Conservation (phyloP, 2,888 invertebrate genomes). For the Lysandra bellargus region DNA sequence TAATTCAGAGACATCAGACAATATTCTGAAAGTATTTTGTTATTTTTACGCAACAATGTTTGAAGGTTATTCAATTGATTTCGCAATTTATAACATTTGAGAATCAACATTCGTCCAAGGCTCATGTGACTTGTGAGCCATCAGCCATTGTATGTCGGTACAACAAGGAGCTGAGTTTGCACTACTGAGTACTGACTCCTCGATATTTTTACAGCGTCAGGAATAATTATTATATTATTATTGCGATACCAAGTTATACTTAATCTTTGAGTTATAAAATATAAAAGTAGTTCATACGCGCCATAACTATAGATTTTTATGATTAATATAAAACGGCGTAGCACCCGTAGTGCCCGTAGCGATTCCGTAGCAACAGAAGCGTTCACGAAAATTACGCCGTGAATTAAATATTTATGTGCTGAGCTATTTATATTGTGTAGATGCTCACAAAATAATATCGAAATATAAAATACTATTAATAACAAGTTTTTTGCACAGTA, state of each 20-base stretch:
- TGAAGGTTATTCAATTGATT: slow-evolving; percentile 28
- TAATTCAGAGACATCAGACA: not conserved
- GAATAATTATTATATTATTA: not conserved
- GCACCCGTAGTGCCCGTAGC: not conserved
- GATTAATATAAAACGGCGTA: not conserved
- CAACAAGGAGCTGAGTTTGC: not conserved
- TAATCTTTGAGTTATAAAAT: not conserved
- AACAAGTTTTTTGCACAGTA: not conserved
- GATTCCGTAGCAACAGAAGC: not conserved
- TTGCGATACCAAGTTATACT: not conserved
- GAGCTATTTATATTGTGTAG: not conserved
- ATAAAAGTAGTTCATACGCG: not conserved
- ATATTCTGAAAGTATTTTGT: slow-evolving; percentile 7
- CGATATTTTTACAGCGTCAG: not conserved
- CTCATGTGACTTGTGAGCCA: not conserved
- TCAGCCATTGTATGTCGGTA: not conserved
- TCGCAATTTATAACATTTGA: slow-evolving; percentile 10
- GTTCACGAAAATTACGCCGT: not conserved
- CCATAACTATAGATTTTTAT: not conserved
- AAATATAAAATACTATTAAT: not conserved
- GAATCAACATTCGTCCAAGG: not conserved
- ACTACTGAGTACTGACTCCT: not conserved
- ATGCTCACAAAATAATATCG: not conserved
- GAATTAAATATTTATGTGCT: slow-evolving; percentile 9
- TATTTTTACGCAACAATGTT: slow-evolving; percentile 27